Base-by-base conservation (phyloP, 2,888 invertebrate species). In the Calliopum simillimum region DNA sequence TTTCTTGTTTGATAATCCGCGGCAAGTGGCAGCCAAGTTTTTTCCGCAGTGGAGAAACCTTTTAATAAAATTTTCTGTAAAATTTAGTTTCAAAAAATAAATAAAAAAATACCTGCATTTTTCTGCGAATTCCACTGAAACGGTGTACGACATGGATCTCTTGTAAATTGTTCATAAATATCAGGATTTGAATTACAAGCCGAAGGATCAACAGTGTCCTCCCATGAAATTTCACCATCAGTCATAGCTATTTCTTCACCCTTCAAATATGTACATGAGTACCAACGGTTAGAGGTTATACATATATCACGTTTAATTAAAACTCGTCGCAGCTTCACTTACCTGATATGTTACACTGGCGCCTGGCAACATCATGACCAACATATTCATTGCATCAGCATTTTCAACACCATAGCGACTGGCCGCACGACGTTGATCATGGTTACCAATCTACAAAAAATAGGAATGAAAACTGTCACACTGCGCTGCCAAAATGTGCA, bases 361-460 rank as follows among this genome's bases (percentile, higher is more conserved):
- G 4, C 92, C 92, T 0, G 90, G 90, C 41, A 92, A 82, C 14
- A 90, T 81, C 79, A 90, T 84, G 33, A 88, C 84, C 56, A 92
- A 77, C 88, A 96, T 94, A 80, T 94, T 93, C 79, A 95, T 89
- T 16, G 91, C 92, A 82, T 95, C 94, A 0, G 91, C 89, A 75
- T 92, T 87, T 58, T 89, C 88, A 0, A 82, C 81, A 1, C 92
- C 91, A 79, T 90, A 89, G 12, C 92, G 88, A 0, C 88, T 87
- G 0, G 89, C 89, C 80, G 90, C 87, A 72, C 92, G 86, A 71
- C 87, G 87, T 72, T 89, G 88, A 82, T 92, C 92, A 78, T 92
- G 91, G 82, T 92, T 92, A 11, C 91, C 91, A 55, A 89, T 87
- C 91, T 91, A 23, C 61, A 44, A 44, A 44, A 11, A 44, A 44